A percentile compares a stretch with the other conserved stretches of the same genome.
Conservation (phyloP, 2,797 vertebrate genomes). For the Iguana delicatissima region DNA sequence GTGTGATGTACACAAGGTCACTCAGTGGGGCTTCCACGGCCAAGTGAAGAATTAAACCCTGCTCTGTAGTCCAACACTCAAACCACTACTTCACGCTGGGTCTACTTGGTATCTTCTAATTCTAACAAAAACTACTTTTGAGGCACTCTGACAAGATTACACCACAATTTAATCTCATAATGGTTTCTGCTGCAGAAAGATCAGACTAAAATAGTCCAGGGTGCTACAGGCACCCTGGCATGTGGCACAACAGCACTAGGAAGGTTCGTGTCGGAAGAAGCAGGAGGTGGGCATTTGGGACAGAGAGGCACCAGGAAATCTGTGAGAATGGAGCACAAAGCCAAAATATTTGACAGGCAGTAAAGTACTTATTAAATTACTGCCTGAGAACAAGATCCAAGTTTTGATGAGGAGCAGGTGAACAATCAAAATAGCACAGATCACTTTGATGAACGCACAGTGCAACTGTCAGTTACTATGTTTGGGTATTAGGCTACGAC, state of each 20-base stretch:
- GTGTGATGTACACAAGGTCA: no score
- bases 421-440: slow-evolving; percentile 2
- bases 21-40: no score
- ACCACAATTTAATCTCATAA: slow-evolving; percentile 18
- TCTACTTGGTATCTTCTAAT: neutral
- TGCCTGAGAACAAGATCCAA: slow-evolving; percentile 11
- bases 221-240: slow-evolving; percentile 41
- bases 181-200: fast-evolving
- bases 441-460: neutral
- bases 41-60: no score
- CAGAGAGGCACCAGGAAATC: neutral
- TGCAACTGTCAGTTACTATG: slow-evolving; percentile 12
- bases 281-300: neutral
- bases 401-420: slow-evolving; percentile 33
- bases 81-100: no score
- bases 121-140: neutral
- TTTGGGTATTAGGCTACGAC: neutral
- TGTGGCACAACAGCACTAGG: fast-evolving
- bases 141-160: slow-evolving; percentile 18
- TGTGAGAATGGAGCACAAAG: slow-evolving; percentile 11
- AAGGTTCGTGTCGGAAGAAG: neutral
- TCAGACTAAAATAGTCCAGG: neutral
- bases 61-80: no score
- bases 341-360: neutral
- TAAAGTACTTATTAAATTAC: slow-evolving; percentile 19